Base-by-base conservation (phyloP, 2,797 vertebrate species). In the Clarias fuscus region DNA sequence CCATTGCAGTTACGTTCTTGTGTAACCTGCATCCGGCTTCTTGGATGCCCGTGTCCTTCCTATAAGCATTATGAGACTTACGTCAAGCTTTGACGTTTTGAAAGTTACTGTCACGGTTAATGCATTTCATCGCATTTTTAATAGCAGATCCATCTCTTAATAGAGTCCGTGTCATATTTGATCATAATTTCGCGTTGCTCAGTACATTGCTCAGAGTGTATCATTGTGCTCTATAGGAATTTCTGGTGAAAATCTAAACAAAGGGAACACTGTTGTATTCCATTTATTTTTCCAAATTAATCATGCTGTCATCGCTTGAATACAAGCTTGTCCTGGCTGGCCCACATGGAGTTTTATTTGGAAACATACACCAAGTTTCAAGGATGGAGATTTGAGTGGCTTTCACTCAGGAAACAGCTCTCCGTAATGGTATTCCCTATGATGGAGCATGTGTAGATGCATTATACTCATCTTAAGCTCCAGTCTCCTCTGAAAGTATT, bases 231-330 rank as follows among this genome's bases (percentile, higher is more conserved):
- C 53, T 86, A 62, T 85, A 88, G 79, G 79, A 82, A 22, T 80
- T 83, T 89, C 68, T 86, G 82, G 79, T 77, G 33, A 75, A 85
- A 85, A 85, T 48, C 84, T 85, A 91, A 90, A 91, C 88, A 91
- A 90, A 88, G 87, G 73, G 83, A 87, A 88, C 89, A 84, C 85
- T 88, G 89, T 90, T 90, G 79, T 87, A 86, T 89, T 90, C 79
- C 83, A 85, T 86, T 87, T 90, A 82, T 86, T 87, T 88, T 87
- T 85, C 86, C 85, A 84, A 77, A 88, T 88, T 64, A 80, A 86
- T 92, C 85, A 87, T 84, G 88, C 86, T 89, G 88, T 89, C 84
- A 88, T 88, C 82, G 71, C 86, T 86, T 88, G 59, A 87, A 86
- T 90, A 88, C 77, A 70, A 88, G 76, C 88, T 87, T 88, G 82